A percentile compares a stretch with the other conserved stretches of the same genome.
phyloP scores from a whole-genome alignment of 2,113 vertebrate genomes.

The Castor canadensis region DNA sequence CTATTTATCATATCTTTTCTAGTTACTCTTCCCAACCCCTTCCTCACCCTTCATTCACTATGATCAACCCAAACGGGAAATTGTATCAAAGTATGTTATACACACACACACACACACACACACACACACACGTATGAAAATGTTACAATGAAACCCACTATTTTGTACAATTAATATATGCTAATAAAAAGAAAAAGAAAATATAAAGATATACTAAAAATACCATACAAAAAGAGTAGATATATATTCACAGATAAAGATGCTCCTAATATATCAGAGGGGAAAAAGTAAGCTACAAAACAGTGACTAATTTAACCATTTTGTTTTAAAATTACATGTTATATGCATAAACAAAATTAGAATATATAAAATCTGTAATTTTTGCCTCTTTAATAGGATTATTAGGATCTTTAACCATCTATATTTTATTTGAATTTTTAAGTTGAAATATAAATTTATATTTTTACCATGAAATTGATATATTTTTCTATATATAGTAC shows the following conservation, averaged over 20 bases:
- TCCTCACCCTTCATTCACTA: not conserved
- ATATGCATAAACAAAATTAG: not conserved
- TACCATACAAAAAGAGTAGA: not conserved
- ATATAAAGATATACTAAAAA: not conserved
- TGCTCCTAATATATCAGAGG: not conserved
- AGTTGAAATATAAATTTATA: not conserved
- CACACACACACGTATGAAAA: no score
- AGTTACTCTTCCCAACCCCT: not conserved
- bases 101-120: no score
- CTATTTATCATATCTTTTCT: not conserved
- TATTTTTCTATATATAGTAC: not conserved
- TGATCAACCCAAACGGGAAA: slow-evolving; percentile 24
- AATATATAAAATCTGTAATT: slow-evolving; percentile 7
- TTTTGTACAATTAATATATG: not conserved
- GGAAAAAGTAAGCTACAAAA: slow-evolving; percentile 17
- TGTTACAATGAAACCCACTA: no score
- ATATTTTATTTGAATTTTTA: slow-evolving; percentile 25
- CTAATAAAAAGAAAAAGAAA: no score
- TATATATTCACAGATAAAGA: not conserved
- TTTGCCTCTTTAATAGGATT: not conserved
- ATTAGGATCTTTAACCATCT: not conserved
- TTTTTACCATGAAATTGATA: not conserved
- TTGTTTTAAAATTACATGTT: slow-evolving; percentile 4
- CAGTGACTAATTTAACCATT: not conserved
- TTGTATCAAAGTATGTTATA: no score